A percentile compares a stretch with the other conserved stretches of the same genome.
These are phyloP conservation scores for Yponomeuta malinellus DNA, from an alignment of 2,888 invertebrate genomes.

Conservation along the genomic window DNA sequence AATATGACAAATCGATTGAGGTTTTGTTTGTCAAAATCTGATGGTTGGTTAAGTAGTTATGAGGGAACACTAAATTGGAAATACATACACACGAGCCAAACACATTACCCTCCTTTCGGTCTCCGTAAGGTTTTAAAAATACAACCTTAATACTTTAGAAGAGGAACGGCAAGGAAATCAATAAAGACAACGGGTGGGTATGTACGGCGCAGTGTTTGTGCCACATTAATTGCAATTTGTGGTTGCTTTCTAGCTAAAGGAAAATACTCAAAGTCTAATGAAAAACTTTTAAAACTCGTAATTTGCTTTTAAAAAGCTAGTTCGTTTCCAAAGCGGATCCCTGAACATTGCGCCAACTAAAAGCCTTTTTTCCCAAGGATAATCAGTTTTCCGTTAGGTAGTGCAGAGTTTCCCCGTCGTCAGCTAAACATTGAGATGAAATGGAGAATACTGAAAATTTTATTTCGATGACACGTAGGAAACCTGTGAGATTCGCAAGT, in stretches of 20 bases:
- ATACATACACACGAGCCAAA: no score
- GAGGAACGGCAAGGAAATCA: neutral
- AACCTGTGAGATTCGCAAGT: no score
- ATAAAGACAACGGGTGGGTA: slow-evolving; percentile 6
- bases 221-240: slow-evolving; percentile 13
- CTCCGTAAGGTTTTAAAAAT: neutral
- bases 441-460: neutral
- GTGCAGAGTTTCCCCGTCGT: neutral
- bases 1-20: no score
- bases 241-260: slow-evolving; percentile 8
- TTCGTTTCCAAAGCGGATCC: slow-evolving; percentile 2
- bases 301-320: slow-evolving; percentile 11
- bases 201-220: neutral
- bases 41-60: no score
- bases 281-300: slow-evolving; percentile 11
- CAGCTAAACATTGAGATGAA: neutral
- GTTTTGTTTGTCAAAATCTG: no score
- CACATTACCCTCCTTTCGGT: no score
- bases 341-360: neutral
- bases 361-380: neutral
- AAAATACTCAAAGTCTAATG: slow-evolving; percentile 9
- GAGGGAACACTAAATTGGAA: no score
- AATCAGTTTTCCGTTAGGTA: neutral
- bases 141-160: neutral
- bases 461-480: no score